These are phyloP conservation scores for Larimichthys polyactis DNA, from an alignment of 2,113 vertebrate genomes.

Conservation along the genomic window DNA sequence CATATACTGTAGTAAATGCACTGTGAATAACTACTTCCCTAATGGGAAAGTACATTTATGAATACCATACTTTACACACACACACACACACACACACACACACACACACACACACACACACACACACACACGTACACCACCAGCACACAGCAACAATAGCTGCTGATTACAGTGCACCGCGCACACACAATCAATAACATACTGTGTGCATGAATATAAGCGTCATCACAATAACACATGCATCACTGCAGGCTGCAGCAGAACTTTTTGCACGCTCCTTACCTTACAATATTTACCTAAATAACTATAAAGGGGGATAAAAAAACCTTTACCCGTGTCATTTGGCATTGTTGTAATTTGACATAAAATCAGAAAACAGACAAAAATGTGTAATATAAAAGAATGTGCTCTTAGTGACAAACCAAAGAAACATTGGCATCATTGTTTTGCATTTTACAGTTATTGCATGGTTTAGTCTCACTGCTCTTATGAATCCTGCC, in stretches of 20 bases:
- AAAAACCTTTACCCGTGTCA: not conserved
- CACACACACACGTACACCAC: not conserved
- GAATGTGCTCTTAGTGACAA: not conserved
- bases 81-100: no score
- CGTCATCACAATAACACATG: not conserved
- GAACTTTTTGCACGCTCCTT: not conserved
- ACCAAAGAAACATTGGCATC: not conserved
- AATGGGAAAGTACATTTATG: not conserved
- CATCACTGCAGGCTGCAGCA: not conserved
- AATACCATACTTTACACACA: not conserved
- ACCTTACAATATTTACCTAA: not conserved
- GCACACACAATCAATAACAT: not conserved
- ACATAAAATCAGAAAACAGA: not conserved
- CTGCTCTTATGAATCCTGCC: not conserved
- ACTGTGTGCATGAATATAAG: not conserved
- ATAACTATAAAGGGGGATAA: not conserved
- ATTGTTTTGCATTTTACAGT: not conserved
- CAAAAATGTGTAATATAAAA: not conserved
- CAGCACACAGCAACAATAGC: not conserved
- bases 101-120: no score
- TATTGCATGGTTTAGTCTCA: not conserved
- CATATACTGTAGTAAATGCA: not conserved
- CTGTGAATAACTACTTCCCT: conserved; percentile 16
- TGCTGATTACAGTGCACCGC: not conserved
- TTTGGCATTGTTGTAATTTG: not conserved